phyloP scores from a whole-genome alignment of 2,113 vertebrate species.

The Sylvilagus bachmani region DNA sequence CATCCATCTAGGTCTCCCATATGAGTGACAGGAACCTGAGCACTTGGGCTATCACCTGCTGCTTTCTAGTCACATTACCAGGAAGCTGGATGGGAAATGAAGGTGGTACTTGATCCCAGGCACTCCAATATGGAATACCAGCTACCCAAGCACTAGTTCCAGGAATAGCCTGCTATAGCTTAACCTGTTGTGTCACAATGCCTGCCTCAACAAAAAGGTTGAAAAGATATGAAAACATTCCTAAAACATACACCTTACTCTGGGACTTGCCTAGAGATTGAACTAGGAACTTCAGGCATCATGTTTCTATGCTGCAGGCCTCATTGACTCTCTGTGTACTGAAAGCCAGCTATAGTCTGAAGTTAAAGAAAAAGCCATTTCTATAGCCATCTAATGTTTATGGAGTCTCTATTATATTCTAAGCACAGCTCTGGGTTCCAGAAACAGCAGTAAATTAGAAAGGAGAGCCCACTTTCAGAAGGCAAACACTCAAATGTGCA shows the following conservation, averaged over 20 bases:
- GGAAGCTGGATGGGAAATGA: no score
- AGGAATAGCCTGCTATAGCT: no score
- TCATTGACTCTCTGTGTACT: not conserved
- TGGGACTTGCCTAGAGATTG: not conserved
- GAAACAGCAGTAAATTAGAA: not conserved
- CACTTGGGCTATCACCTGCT: no score
- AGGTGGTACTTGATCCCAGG: no score
- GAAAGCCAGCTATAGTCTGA: not conserved
- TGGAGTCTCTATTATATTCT: not conserved
- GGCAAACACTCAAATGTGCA: rapidly evolving
- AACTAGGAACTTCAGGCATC: not conserved
- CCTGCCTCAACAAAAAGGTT: not conserved
- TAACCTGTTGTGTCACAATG: no score
- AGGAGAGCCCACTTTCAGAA: not conserved
- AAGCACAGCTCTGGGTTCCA: not conserved
- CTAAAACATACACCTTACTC: not conserved
- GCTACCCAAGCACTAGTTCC: no score
- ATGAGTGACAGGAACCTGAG: no score
- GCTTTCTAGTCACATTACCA: no score
- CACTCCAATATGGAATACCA: no score
- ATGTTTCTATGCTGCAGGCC: no score
- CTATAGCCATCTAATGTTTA: not conserved
- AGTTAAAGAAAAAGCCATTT: not conserved
- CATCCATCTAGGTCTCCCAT: no score
- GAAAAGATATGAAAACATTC: not conserved